Evolutionary conservation across 2,113 vertebrate species (phyloP).

Genomic region (Neopipo cinnamomea): DNA sequence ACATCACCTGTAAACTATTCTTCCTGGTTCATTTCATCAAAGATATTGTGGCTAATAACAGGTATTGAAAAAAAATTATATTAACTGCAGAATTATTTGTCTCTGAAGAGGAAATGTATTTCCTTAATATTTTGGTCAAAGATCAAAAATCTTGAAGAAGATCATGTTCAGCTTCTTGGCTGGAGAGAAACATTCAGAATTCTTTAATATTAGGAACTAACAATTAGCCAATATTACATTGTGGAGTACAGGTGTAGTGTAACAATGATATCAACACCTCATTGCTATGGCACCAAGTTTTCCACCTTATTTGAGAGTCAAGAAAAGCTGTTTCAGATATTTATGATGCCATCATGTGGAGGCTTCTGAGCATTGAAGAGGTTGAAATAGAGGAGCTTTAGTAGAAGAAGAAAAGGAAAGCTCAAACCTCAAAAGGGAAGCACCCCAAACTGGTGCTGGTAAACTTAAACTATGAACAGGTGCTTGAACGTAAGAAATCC

Average conservation of each 20-base stretch:
- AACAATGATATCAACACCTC: not conserved
- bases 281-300: not conserved
- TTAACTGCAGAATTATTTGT: not conserved
- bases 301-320: not conserved
- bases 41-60: not conserved
- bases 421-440: no score
- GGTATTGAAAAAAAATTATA: not conserved
- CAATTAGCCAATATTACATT: not conserved
- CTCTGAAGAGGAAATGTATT: not conserved
- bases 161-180: not conserved
- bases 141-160: not conserved
- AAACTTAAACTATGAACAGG: not conserved
- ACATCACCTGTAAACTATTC: not conserved
- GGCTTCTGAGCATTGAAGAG: not conserved
- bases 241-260: not conserved
- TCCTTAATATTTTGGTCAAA: not conserved
- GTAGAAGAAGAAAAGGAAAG: not conserved
- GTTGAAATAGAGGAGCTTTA: not conserved
- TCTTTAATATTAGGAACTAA: not conserved
- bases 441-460: not conserved
- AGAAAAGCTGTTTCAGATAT: not conserved
- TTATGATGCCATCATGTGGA: slow-evolving; percentile 45
- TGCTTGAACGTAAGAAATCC: not conserved
- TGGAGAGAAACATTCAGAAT: not conserved
- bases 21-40: not conserved